These are phyloP conservation scores for Melanaphis sacchari DNA, from an alignment of 1,140 invertebrate species.

Conservation along the genomic window DNA sequence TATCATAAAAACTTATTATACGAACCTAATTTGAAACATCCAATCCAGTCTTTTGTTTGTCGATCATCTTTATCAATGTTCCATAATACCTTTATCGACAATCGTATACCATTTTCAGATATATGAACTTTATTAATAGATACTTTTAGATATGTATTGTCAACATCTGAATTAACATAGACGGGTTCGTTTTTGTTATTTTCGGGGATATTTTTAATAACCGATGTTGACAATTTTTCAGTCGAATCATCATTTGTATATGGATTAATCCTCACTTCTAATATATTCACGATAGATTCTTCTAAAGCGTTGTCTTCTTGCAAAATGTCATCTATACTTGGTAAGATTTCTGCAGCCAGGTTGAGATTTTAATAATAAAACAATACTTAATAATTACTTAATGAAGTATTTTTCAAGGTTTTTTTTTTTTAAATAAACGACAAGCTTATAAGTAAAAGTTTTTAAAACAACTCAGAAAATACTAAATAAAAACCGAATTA, in stretches of 20 bases:
- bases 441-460: background rate
- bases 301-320: background rate
- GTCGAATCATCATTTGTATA: background rate
- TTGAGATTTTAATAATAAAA: conserved; percentile 14
- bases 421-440: background rate
- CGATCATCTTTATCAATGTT: conserved; percentile 45
- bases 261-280: background rate
- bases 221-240: conserved; percentile 17
- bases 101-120: conserved; percentile 35
- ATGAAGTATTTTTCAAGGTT: conserved; percentile 7
- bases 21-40: conserved; percentile 27
- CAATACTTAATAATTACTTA: background rate
- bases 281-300: background rate
- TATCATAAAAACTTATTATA: background rate
- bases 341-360: conserved; percentile 46
- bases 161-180: conserved; percentile 42
- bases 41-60: conserved; percentile 44
- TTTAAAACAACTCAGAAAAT: background rate
- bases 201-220: background rate
- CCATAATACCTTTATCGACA: conserved; percentile 40
- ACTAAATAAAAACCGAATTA: background rate
- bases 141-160: conserved; percentile 39
- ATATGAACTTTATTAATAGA: conserved; percentile 7
- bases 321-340: background rate
- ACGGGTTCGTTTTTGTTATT: conserved; percentile 39